Evolutionary conservation across 2,888 invertebrate genomes (phyloP).

Genomic region (Drosophila prolongata): DNA sequence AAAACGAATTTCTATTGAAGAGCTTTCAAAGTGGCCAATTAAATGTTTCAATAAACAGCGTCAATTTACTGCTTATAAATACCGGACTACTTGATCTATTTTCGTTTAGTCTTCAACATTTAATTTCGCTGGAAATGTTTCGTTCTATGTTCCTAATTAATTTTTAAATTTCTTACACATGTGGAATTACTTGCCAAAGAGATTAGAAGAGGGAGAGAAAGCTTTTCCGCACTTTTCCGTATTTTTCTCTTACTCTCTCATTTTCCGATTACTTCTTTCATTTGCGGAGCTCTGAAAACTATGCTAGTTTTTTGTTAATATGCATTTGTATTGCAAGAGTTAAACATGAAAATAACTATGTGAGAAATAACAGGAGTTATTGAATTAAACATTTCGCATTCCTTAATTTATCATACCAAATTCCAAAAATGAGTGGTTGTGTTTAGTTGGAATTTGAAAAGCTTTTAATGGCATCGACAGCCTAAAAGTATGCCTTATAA

Average conservation of each 20-base stretch:
- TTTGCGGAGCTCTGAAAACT: slow-evolving; percentile 11
- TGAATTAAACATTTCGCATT: not conserved
- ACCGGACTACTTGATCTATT: slow-evolving; percentile 51
- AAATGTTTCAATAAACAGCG: slow-evolving; percentile 70
- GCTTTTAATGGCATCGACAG: slow-evolving; percentile 12
- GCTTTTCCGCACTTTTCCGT: slow-evolving; percentile 14
- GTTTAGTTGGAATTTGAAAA: slow-evolving; percentile 8
- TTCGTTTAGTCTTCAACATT: slow-evolving; percentile 38
- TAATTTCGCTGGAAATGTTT: slow-evolving; percentile 30
- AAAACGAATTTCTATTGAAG: slow-evolving; percentile 31
- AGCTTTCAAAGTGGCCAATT: slow-evolving; percentile 61
- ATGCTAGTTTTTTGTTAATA: slow-evolving; percentile 12
- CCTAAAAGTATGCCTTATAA: slow-evolving; percentile 23
- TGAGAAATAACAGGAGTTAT: not conserved
- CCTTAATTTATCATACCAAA: slow-evolving; percentile 2
- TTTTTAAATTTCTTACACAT: slow-evolving; percentile 44
- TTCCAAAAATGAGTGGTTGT: not conserved
- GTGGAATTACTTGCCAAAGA: slow-evolving; percentile 19
- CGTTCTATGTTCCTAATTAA: slow-evolving; percentile 30
- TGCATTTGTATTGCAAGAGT: slow-evolving; percentile 11
- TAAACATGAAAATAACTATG: slow-evolving; percentile 1
- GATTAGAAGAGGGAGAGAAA: not conserved
- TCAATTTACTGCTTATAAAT: slow-evolving; percentile 51
- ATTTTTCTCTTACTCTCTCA: slow-evolving; percentile 5
- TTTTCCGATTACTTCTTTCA: not conserved